These are phyloP conservation scores for Decapterus maruadsi DNA, from an alignment of 2,797 vertebrate species.

Conservation along the genomic window DNA sequence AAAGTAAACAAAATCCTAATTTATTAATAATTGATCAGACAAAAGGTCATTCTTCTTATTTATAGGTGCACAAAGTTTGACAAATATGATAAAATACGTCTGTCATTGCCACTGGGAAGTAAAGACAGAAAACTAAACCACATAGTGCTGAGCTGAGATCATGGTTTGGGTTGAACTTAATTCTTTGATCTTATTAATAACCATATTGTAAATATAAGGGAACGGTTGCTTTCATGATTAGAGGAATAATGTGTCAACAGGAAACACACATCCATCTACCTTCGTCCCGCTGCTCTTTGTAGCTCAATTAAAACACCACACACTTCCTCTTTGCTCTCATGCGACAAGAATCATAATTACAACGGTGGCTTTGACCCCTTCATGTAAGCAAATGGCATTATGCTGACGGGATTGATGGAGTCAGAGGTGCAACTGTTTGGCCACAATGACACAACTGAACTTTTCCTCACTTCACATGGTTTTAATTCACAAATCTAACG, in stretches of 20 bases:
- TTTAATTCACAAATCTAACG: constrained; percentile 15
- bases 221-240: neutral
- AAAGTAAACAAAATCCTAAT: no score
- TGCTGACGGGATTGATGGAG: neutral
- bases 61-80: no score
- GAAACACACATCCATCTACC: neutral
- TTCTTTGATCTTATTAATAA: neutral
- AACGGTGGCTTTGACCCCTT: neutral
- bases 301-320: neutral
- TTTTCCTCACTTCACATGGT: constrained; percentile 14
- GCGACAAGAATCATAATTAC: neutral
- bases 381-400: neutral
- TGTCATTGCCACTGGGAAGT: neutral
- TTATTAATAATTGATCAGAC: no score
- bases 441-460: constrained; percentile 1
- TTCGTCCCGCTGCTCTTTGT: neutral
- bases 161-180: no score
- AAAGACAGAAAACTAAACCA: no score
- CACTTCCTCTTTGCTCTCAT: constrained; percentile 6
- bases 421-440: neutral
- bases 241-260: neutral
- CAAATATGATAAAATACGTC: neutral
- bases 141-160: no score
- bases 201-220: neutral
- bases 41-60: no score